These are phyloP conservation scores for Leptopterna dolabrata DNA, from an alignment of 2,888 invertebrate species.

Conservation along the genomic window DNA sequence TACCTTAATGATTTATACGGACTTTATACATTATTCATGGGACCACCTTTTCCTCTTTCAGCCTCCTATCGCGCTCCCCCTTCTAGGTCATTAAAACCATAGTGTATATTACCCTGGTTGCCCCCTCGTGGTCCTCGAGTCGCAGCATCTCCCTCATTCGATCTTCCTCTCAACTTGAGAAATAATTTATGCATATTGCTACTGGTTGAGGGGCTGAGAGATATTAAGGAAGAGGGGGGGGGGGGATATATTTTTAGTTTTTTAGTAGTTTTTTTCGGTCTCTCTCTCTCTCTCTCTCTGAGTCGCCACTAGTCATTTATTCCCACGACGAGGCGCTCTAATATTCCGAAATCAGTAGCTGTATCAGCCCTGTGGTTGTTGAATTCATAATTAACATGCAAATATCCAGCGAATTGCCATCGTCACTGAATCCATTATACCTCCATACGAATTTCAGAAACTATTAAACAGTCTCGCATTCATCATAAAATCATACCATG, in stretches of 20 bases:
- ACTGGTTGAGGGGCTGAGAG: slow-evolving; percentile 50
- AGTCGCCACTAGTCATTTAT: slow-evolving; percentile 41
- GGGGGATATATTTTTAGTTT: not conserved
- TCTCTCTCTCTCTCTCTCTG: not conserved
- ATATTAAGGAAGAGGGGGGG: slow-evolving; percentile 12
- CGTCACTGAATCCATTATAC: not conserved
- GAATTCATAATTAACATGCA: not conserved
- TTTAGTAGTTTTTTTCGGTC: not conserved
- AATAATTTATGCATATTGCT: slow-evolving; percentile 61
- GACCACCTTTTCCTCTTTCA: slow-evolving; percentile 6
- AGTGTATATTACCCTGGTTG: slow-evolving; percentile 54
- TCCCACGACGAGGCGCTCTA: slow-evolving; percentile 17
- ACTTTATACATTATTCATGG: slow-evolving; percentile 55
- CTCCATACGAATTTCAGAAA: too few species aligned
- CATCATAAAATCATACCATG: too few species aligned
- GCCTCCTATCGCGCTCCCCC: not conserved
- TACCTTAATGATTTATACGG: slow-evolving; percentile 56
- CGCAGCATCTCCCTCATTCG: slow-evolving; percentile 8
- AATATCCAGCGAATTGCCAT: not conserved
- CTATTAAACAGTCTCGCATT: too few species aligned
- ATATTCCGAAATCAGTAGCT: slow-evolving; percentile 29
- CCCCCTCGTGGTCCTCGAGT: not conserved
- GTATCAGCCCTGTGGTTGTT: not conserved
- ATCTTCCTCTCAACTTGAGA: slow-evolving; percentile 16
- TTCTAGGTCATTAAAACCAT: slow-evolving; percentile 57